Conservation (phyloP, 2,113 vertebrate genomes). For the Stomatorhinus ivindoensis region DNA sequence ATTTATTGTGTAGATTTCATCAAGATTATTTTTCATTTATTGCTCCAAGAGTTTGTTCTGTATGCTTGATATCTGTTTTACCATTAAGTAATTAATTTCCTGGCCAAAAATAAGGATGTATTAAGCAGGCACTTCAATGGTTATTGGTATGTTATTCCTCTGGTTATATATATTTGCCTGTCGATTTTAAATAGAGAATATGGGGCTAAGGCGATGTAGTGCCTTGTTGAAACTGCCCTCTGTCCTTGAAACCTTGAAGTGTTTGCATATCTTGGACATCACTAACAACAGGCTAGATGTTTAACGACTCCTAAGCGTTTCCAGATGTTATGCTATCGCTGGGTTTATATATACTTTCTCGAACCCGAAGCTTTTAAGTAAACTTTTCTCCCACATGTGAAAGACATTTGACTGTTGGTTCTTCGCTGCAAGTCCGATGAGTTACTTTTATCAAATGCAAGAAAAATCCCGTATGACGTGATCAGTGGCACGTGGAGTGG, state of each 20-base stretch:
- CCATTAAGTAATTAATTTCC: not conserved
- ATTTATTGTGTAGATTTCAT: not conserved
- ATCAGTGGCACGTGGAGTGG: not conserved
- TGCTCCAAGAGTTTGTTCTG: not conserved
- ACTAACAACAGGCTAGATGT: conserved; percentile 1
- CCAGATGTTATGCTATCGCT: not conserved
- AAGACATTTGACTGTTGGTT: not conserved
- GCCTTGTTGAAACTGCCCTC: not conserved
- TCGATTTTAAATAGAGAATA: not conserved
- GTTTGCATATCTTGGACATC: not conserved
- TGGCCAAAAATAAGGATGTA: not conserved
- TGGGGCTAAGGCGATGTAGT: not conserved
- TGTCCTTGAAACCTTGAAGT: not conserved
- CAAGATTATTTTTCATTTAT: not conserved
- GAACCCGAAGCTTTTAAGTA: not conserved
- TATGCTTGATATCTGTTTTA: not conserved
- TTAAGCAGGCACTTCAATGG: not conserved
- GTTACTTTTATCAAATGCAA: not conserved
- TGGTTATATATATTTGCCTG: not conserved
- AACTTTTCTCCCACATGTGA: not conserved
- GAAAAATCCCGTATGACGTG: not conserved
- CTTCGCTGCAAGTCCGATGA: not conserved
- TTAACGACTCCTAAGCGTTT: not conserved
- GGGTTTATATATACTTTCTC: not conserved
- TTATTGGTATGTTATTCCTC: not conserved